Evolutionary conservation across 2,888 invertebrate species (phyloP).

Genomic region (Gastracanthus pulcherrimus): DNA sequence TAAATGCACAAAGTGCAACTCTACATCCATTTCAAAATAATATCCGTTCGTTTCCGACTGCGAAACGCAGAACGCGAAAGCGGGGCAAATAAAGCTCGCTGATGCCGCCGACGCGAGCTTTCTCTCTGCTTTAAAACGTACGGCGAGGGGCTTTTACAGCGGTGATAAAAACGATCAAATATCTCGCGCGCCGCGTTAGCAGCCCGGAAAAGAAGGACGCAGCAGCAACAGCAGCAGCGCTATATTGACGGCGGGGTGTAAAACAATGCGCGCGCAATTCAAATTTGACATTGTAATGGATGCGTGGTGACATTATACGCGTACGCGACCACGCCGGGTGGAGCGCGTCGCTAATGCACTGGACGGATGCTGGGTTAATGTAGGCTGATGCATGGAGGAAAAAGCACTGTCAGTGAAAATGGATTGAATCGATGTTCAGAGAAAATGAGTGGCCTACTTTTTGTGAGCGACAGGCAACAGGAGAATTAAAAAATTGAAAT

Average conservation of each 20-base stretch:
- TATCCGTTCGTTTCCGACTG: background rate
- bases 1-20: background rate
- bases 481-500: too few species aligned
- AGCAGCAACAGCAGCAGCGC: background rate
- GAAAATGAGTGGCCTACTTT: too few species aligned
- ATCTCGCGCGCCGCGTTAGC: background rate
- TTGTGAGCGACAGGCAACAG: too few species aligned
- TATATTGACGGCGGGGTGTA: background rate
- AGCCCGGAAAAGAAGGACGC: background rate
- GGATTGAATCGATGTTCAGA: too few species aligned
- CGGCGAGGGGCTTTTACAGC: slow-evolving; percentile 1
- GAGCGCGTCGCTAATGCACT: too few species aligned
- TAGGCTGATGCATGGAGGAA: too few species aligned
- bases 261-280: slow-evolving; percentile 19
- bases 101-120: background rate
- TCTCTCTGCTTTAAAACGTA: background rate
- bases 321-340: too few species aligned
- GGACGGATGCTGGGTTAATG: too few species aligned
- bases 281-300: slow-evolving; percentile 23
- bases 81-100: background rate
- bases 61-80: too few species aligned
- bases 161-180: slow-evolving; percentile 42
- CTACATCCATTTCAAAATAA: background rate
- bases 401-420: background rate
- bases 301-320: background rate